Conservation (phyloP, 2,797 vertebrate species). For the Heterohyrax brucei region DNA sequence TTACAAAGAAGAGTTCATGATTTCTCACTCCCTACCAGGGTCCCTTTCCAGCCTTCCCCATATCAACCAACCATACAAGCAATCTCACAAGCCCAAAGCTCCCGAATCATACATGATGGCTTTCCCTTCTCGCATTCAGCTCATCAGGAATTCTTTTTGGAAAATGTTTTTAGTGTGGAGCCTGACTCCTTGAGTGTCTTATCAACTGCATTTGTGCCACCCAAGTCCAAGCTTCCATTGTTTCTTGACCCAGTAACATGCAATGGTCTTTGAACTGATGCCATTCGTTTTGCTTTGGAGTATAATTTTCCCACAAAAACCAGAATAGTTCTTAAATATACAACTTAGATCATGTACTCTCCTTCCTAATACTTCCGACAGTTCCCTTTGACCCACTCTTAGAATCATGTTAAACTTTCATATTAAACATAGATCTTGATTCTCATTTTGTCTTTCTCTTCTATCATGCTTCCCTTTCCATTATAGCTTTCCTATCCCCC, state of each 20-base stretch:
- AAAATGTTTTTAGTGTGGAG: not conserved
- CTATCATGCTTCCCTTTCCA: not conserved
- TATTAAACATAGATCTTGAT: not conserved
- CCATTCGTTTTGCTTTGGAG: not conserved
- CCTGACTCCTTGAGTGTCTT: not conserved
- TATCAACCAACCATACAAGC: not conserved
- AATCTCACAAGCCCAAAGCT: not conserved
- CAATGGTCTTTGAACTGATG: not conserved
- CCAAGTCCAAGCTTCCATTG: fast-evolving
- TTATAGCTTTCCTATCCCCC: no score
- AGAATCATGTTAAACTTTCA: not conserved
- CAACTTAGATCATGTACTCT: not conserved
- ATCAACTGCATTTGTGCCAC: not conserved
- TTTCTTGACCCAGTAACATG: not conserved
- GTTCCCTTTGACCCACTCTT: not conserved
- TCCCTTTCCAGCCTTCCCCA: not conserved
- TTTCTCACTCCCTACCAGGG: fast-evolving
- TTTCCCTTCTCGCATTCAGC: not conserved
- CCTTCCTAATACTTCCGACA: not conserved
- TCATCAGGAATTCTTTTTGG: not conserved
- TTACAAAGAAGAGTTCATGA: not conserved
- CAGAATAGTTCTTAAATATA: not conserved
- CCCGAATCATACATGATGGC: not conserved
- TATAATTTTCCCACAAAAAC: not conserved
- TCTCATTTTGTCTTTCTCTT: not conserved